Evolutionary conservation across 2,797 vertebrate genomes (phyloP).

Genomic region (Cynopterus sphinx): DNA sequence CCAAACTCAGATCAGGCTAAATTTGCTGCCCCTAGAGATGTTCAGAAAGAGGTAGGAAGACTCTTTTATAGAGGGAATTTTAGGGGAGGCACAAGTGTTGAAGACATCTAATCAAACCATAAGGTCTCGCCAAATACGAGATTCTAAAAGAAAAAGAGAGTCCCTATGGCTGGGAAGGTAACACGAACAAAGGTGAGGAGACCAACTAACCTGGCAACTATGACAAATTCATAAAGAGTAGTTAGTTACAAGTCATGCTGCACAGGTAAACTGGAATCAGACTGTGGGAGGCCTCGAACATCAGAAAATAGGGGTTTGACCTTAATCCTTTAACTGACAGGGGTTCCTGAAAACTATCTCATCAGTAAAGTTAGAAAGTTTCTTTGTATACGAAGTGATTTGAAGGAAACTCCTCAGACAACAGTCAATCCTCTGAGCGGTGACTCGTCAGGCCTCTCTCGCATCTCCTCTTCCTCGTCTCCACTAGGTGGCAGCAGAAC

Average conservation of each 20-base stretch:
- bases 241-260: not conserved
- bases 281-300: not conserved
- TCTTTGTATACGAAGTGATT: not conserved
- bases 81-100: not conserved
- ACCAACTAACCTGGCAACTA: not conserved
- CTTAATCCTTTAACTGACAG: not conserved
- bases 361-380: not conserved
- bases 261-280: not conserved
- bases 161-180: not conserved
- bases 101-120: not conserved
- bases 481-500: conserved; percentile 78
- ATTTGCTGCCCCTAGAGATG: not conserved
- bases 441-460: not conserved
- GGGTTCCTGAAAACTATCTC: not conserved
- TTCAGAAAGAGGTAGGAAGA: not conserved
- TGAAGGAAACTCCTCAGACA: not conserved
- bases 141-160: not conserved
- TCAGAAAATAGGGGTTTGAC: not conserved
- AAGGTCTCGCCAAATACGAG: not conserved
- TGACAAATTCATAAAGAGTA: not conserved
- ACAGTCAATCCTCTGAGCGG: not conserved
- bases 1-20: not conserved
- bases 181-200: not conserved
- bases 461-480: not conserved
- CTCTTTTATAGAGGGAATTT: not conserved